Evolutionary conservation across 2,113 vertebrate species (phyloP).

Genomic region (Blennius ocellaris): DNA sequence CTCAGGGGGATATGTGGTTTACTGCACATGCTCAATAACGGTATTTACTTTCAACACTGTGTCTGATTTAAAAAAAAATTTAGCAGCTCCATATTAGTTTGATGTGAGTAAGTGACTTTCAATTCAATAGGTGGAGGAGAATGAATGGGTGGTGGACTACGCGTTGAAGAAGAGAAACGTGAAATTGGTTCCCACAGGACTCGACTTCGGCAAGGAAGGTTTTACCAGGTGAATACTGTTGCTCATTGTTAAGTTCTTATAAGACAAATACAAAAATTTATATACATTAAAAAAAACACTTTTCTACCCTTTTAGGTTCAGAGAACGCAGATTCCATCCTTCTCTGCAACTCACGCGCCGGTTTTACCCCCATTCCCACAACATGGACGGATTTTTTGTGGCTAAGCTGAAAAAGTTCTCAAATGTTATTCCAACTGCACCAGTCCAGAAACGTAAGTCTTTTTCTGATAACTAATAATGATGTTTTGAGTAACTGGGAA

Average conservation of each 20-base stretch:
- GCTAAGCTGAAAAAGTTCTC: conserved; percentile 97
- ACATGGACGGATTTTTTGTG: conserved; percentile 98
- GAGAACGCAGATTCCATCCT: conserved; percentile 91
- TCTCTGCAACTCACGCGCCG: conserved; percentile 87
- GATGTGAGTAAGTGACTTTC: background rate
- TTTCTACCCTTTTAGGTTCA: conserved; percentile 83
- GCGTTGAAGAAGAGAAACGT: conserved; percentile 96
- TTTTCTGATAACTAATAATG: background rate
- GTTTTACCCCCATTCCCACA: conserved; percentile 97
- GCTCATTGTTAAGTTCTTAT: background rate
- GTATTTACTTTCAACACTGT: background rate
- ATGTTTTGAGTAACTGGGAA: too few relatives aligned
- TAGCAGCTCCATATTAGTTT: too few relatives aligned
- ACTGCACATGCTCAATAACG: conserved; percentile 96
- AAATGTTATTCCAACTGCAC: conserved; percentile 86
- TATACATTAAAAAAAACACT: background rate
- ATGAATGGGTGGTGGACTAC: conserved; percentile 98
- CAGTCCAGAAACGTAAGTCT: conserved; percentile 72
- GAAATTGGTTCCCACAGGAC: conserved; percentile 92
- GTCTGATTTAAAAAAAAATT: too few relatives aligned
- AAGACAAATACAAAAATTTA: background rate
- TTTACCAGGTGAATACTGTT: conserved; percentile 87
- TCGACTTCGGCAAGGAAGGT: conserved; percentile 97
- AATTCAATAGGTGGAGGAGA: conserved; percentile 92
- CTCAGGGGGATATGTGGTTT: conserved; percentile 92